These are phyloP conservation scores for Polypterus bichir DNA, from an alignment of 2,113 vertebrate species.

Conservation along the genomic window DNA sequence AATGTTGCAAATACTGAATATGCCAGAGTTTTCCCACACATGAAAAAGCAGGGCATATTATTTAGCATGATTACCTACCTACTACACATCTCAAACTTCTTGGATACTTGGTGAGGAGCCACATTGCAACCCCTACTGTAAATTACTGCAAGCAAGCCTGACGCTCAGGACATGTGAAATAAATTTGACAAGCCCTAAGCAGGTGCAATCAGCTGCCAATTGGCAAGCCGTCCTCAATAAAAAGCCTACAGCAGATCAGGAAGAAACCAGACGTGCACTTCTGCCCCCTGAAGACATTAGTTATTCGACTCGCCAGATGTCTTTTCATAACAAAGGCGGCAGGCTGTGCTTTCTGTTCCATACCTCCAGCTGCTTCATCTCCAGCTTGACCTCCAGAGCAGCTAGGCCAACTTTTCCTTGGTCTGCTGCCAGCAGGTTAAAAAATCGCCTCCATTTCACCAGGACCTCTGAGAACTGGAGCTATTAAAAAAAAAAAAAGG, in stretches of 20 bases:
- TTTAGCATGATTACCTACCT: too few relatives aligned
- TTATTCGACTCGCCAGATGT: too few relatives aligned
- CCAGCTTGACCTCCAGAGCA: slow-evolving; percentile 58
- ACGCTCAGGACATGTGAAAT: too few relatives aligned
- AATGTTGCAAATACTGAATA: too few relatives aligned
- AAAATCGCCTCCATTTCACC: slow-evolving; percentile 74
- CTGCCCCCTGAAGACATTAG: too few relatives aligned
- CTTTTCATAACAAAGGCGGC: too few relatives aligned
- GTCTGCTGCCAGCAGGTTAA: slow-evolving; percentile 61
- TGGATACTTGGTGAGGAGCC: too few relatives aligned
- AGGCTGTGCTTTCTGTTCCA: not conserved
- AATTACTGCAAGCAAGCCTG: too few relatives aligned
- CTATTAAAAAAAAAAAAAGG: slow-evolving; percentile 31
- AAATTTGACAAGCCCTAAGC: not conserved
- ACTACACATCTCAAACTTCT: too few relatives aligned
- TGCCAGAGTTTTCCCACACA: too few relatives aligned
- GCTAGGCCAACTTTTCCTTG: slow-evolving; percentile 54
- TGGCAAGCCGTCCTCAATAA: not conserved
- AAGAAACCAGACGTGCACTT: slow-evolving; percentile 1
- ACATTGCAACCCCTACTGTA: too few relatives aligned
- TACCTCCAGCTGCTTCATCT: slow-evolving; percentile 70
- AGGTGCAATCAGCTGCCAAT: not conserved
- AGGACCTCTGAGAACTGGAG: slow-evolving; percentile 76
- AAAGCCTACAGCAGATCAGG: not conserved
- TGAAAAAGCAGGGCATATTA: too few relatives aligned